A percentile compares a stretch with the other conserved stretches of the same genome.
These are phyloP conservation scores for Chelonus formosanus DNA, from an alignment of 2,888 invertebrate genomes.

Conservation along the genomic window DNA sequence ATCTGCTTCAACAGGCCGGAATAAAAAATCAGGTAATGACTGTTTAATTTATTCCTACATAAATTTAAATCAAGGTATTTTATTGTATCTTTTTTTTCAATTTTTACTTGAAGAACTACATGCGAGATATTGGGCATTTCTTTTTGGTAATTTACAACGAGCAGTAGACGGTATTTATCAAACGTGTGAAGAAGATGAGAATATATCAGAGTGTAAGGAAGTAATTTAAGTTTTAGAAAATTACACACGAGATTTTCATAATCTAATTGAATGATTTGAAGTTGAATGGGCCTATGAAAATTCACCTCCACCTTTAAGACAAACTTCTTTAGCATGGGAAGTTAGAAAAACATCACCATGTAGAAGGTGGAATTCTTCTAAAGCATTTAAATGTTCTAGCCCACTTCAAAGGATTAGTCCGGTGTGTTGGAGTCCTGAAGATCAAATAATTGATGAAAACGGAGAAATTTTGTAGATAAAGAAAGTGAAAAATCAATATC, in stretches of 20 bases:
- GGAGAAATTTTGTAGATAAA: conserved; percentile 45
- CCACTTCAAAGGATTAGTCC: conserved; percentile 62
- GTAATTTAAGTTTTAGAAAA: conserved; percentile 94
- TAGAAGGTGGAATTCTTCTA: conserved; percentile 55
- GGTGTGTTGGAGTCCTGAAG: conserved; percentile 56
- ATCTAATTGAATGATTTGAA: conserved; percentile 91
- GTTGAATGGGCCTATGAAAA: conserved; percentile 94
- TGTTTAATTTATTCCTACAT: too few relatives aligned
- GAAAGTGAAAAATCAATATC: conserved; percentile 41
- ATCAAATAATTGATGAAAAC: conserved; percentile 62
- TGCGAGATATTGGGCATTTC: conserved; percentile 93
- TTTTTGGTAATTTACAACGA: conserved; percentile 92
- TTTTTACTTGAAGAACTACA: conserved; percentile 72
- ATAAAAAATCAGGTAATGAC: conserved; percentile 76
- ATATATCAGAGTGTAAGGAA: conserved; percentile 94
- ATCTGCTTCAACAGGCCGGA: conserved; percentile 86
- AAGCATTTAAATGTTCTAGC: conserved; percentile 60
- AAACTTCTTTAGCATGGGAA: conserved; percentile 94
- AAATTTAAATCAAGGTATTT: not conserved
- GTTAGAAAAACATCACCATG: conserved; percentile 82
- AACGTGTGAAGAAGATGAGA: conserved; percentile 94
- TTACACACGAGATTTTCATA: conserved; percentile 92
- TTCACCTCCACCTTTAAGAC: conserved; percentile 83
- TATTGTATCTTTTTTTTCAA: not conserved
- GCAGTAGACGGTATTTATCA: conserved; percentile 96